Evolutionary conservation across 2,888 invertebrate species (phyloP), one percentile per base, ranked within the genome.

Genomic region (Tipula lateralis): DNA sequence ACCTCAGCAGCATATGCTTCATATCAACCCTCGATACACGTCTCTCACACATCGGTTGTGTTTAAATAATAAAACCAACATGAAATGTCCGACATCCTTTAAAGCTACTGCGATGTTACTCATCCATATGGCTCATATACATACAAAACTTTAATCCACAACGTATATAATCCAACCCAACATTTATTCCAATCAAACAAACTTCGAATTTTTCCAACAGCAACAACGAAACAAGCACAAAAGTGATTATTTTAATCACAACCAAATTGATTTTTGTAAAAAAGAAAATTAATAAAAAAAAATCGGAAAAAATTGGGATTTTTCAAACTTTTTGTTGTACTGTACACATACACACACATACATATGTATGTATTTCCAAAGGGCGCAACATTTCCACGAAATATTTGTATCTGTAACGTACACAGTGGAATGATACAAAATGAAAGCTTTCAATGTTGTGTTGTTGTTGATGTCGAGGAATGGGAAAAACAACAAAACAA

Each of bases 171-270:
- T 66, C 66, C 66, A 66, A 66, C 24, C 12, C 24, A 66, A 66
- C 24, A 66, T 66, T 66, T 66, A n/a, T n/a, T 66, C 24, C 66
- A 66, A 66, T 24, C 24, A 24, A 66, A 66, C n/a, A n/a, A 44
- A 44, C n/a, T 44, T n/a, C 44, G 44, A 44, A 24, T 24, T 66
- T 66, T 66, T 66, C 12, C 19, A 24, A 66, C 66, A 66, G 7
- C 7, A 66, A 66, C 66, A 66, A 3, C 12, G n/a, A 12, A 50
- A 24, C 24, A 66, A 24, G 66, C 19, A 24, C 24, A 24, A 66
- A 44, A 66, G 24, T 66, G 66, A 66, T 66, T 66, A 66, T 66
- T 66, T 66, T 66, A 66, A 66, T 66, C 66, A 66, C 66, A 66
- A 66, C 66, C 9, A 66, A 66, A 66, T 66, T 66, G 66, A 66